These are phyloP conservation scores for Rhagonycha lutea DNA, from an alignment of 2,888 invertebrate species.

Conservation along the genomic window DNA sequence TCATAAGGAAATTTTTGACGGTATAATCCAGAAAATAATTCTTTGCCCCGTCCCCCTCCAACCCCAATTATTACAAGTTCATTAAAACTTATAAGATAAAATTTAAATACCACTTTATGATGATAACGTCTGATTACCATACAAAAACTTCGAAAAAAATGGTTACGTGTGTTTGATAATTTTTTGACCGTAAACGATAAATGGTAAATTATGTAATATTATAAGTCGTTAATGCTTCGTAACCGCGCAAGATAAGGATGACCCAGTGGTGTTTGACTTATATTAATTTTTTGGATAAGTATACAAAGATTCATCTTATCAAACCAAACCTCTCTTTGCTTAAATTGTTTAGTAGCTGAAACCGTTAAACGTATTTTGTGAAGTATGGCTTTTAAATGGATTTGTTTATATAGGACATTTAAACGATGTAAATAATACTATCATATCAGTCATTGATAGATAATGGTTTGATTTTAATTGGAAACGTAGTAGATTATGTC, in stretches of 20 bases:
- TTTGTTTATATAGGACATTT: conserved; percentile 26
- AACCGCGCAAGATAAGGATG: conserved; percentile 9
- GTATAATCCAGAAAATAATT: too few species aligned
- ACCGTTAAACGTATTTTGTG: conserved; percentile 12
- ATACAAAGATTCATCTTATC: conserved; percentile 10
- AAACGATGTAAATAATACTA: conserved; percentile 9
- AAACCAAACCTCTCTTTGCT: conserved; percentile 27
- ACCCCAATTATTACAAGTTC: not conserved
- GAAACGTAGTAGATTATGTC: not conserved
- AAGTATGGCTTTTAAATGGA: conserved; percentile 14
- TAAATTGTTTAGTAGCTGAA: conserved; percentile 7
- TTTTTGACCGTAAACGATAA: not conserved
- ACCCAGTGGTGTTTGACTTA: conserved; percentile 15
- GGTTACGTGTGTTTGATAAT: not conserved
- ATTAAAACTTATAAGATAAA: not conserved
- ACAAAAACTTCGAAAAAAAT: not conserved
- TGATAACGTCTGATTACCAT: not conserved
- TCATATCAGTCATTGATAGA: not conserved
- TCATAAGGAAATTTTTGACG: not conserved
- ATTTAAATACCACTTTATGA: not conserved
- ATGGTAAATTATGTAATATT: not conserved
- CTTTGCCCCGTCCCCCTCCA: not conserved
- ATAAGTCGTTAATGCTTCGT: not conserved
- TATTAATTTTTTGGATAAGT: conserved; percentile 17
- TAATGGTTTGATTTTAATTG: not conserved